Evolutionary conservation across 1,140 invertebrate species (phyloP), one percentile per base, ranked within the genome.

Genomic region (Ostrea edulis): DNA sequence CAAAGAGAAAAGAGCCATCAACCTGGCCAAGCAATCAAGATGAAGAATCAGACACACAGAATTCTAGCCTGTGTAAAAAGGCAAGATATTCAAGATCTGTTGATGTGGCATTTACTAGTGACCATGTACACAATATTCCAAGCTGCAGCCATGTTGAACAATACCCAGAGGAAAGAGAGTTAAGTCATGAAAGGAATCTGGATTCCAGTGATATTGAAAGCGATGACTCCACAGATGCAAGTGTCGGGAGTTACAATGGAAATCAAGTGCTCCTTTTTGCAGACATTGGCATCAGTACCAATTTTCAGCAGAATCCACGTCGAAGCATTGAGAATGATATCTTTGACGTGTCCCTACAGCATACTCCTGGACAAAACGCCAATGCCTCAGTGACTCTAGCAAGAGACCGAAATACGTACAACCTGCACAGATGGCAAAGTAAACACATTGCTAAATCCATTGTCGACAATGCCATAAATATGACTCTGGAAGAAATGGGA

Each of bases 381-480:
- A 44, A 22, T 55, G n/a, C 22, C n/a, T 20, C 9, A 54, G n/a
- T 58, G 25, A 51, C 22, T 35, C 54, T 51, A 29, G n/a, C 22
- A 9, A 85, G 51, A 85, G 83, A 85, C 35, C 29, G 29, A 14
- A 35, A 54, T 25, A 62, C 55, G 22, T 62, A 85, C 25, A 81
- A 89, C 9, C 54, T 89, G 17, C 55, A 82, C 65, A 55, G 58
- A 65, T 97, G 97, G 97, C 97, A 97, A 92, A 96, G 96, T 20
- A 96, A 96, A 95, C 97, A 97, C 95, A 95, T 97, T 88, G 96
- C 96, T 2, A 96, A 96, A 94, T 96, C 96, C 84, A 96, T 96
- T 94, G 95, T 97, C 55, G 97, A 97, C 90, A 97, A 97, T 94
- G 96, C 96, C 22, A 96, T 97, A 87, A 97, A 97, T 90, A 95